Conservation (phyloP, 2,888 invertebrate species). For the Epinotia nisella region DNA sequence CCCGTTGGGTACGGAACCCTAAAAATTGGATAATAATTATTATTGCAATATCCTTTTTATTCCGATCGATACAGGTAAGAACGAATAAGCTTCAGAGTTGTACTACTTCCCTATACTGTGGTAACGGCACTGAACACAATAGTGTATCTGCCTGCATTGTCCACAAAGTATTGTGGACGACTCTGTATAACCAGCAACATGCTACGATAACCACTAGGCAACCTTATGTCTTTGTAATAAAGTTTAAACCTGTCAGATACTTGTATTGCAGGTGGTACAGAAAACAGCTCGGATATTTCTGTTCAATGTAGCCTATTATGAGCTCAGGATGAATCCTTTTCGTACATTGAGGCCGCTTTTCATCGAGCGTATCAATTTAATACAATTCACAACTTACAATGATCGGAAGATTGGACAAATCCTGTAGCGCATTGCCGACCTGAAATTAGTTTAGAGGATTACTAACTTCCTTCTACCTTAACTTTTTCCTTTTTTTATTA, state of each 20-base stretch:
- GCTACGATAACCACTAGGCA: neutral
- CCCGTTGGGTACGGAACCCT: too few species aligned
- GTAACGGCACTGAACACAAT: neutral
- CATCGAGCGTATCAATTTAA: neutral
- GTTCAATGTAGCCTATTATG: neutral
- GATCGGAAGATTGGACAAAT: neutral
- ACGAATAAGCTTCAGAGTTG: neutral
- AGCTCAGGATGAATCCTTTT: neutral
- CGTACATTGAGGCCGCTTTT: neutral
- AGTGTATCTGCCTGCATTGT: conserved; percentile 11
- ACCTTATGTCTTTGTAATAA: neutral
- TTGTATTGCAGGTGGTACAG: neutral
- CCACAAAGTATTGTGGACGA: neutral
- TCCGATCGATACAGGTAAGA: neutral
- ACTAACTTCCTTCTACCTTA: neutral
- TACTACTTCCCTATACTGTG: neutral
- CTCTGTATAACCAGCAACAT: neutral
- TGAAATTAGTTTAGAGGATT: neutral
- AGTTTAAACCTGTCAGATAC: neutral
- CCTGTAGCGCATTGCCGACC: neutral
- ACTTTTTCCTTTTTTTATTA: too few species aligned
- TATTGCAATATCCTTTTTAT: neutral
- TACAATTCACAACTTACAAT: neutral
- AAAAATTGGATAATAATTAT: neutral
- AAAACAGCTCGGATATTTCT: neutral